Evolutionary conservation across 2,888 invertebrate species (phyloP), one percentile per base, ranked within the genome.

Genomic region (Noctua janthe): DNA sequence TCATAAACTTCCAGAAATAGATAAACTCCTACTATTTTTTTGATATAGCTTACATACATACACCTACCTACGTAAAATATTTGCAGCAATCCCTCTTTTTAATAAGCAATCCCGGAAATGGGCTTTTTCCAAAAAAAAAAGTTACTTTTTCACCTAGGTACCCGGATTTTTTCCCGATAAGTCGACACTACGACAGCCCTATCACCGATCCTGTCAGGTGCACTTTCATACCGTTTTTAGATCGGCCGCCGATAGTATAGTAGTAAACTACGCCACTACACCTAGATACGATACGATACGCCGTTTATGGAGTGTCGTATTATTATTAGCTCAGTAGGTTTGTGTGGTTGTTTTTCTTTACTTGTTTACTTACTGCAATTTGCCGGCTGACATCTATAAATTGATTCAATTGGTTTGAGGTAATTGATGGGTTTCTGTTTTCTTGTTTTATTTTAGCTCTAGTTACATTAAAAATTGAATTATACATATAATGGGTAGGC

Each of bases 141-240:
- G n/a, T 11, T 8, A 23, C 23, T 17, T 35, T 64, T 64, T 66
- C 4, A 74, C n/a, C 5, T n/a, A n/a, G 4, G 11, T 59, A 59
- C 6, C 23, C 23, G 23, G 17, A 70, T 76, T 62, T 56, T 56
- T 47, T 0, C 13, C 10, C 35, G 29, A 64, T 66, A 39, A 71
- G 13, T 73, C 17, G 73, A 1, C 20, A 39, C 35, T 10, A 11
- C 39, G 66, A 39, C 85, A 87, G 47, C 85, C 85, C 85, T 87
- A 78, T 15, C 35, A 2, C n/a, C 64, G 47, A 43, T 72, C 71
- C 23, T 13, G 84, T 87, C 89, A 90, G 87, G 87, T 90, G 90
- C 86, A 89, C 89, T 92, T 90, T 92, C 87, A 76, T 83, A 80
- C 76, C 73, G 78, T 78, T 81, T 85, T 69, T 82, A 83, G 83